Percentiles rank a stretch among this genome's conserved stretches.
These are phyloP conservation scores for Thymallus thymallus DNA, from an alignment of 2,113 vertebrate genomes.

Conservation along the genomic window DNA sequence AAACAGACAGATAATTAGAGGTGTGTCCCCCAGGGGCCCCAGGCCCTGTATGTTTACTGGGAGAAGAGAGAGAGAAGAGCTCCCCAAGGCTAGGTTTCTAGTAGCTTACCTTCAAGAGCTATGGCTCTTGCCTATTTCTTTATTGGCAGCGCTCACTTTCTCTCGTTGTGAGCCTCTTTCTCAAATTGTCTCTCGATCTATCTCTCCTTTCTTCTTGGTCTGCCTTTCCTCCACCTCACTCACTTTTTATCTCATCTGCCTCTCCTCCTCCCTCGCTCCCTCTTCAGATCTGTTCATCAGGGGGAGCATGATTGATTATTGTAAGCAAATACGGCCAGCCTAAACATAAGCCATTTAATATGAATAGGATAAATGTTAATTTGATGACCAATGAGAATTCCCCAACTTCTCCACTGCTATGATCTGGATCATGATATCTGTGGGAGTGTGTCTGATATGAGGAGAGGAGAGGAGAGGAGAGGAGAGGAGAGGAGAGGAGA, in stretches of 20 bases:
- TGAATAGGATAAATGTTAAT: too few species aligned
- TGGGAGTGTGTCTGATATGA: neutral
- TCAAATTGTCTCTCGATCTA: too few species aligned
- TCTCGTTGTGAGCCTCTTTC: neutral
- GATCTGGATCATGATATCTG: neutral
- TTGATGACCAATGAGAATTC: too few species aligned
- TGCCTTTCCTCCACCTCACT: too few species aligned
- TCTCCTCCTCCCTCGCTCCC: neutral
- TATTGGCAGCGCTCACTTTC: neutral
- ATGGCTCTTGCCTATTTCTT: neutral
- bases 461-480: neutral
- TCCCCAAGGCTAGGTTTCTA: neutral
- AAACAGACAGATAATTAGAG: neutral
- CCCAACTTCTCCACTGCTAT: too few species aligned
- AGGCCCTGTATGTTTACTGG: too few species aligned
- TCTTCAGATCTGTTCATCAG: constrained; percentile 3
- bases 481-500: neutral
- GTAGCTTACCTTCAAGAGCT: neutral
- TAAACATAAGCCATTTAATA: constrained; percentile 37
- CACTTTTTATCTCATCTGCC: too few species aligned
- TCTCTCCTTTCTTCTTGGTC: too few species aligned
- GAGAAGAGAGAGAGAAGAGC: neutral
- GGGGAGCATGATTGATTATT: neutral
- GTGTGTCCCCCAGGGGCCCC: too few species aligned
- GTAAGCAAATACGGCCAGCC: constrained; percentile 28